Evolutionary conservation across 2,888 invertebrate genomes (phyloP), one percentile per base, ranked within the genome.

Genomic region (Yponomeuta plumbellus): DNA sequence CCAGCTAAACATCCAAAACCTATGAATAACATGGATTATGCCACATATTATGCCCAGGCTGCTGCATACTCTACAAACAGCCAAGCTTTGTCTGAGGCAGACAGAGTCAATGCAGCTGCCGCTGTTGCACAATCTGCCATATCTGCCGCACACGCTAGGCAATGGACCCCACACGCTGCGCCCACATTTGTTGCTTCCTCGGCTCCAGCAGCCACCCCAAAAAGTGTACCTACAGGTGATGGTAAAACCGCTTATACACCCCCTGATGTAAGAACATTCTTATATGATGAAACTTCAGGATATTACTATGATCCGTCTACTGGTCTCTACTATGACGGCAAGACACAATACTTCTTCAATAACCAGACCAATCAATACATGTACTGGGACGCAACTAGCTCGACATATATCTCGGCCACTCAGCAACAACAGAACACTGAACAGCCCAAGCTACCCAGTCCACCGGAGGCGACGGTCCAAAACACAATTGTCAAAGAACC

Each of bases 321-420:
- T 0, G 97, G 97, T 0, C 92, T 99, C 20, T 99, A 99, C 85
- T 99, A 99, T 82, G 99, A 99, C 91, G 95, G 98, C 0, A 97
- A 94, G 74, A 97, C 98, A 2, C 97, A 96, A 79, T 99, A 99
- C 85, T 99, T 98, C 85, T 99, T 96, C 89, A 99, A 99, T 83
- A 95, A 96, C 74, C 95, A 96, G 73, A 95, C 95, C 0, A 96
- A 95, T 72, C 96, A 97, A 78, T 99, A 98, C 85, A 93, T 99
- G 79, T 99, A 98, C 80, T 99, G 98, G 98, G 98, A 99, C 86
- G 93, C 94, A 0, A 92, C 94, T 0, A 93, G 92, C 58, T 92
- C 92, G 68, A 94, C 94, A 0, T 95, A 95, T 73, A 83, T 92
- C 23, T 87, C 92, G 21, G 93, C 93, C 0, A 77, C 84, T 20